A percentile compares a stretch with the other conserved stretches of the same genome.
Conservation (phyloP, 2,113 vertebrate genomes). For the Gymnocephalus cernua region DNA sequence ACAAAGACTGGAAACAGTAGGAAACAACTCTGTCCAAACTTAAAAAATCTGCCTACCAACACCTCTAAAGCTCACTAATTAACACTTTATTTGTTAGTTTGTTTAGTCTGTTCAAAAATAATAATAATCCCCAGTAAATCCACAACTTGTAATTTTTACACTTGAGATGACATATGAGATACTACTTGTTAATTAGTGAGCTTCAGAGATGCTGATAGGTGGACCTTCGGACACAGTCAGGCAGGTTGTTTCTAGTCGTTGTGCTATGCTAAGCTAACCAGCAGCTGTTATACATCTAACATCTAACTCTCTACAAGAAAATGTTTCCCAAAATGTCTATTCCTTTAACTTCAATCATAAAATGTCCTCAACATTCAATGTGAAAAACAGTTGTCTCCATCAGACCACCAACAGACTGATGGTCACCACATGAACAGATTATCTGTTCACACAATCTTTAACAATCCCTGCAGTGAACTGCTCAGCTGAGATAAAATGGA, state of each 20-base stretch:
- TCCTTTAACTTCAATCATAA: conserved; percentile 2
- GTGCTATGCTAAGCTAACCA: background rate
- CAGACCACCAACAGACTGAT: background rate
- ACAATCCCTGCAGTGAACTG: conserved; percentile 18
- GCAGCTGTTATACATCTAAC: background rate
- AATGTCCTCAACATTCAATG: conserved; percentile 29
- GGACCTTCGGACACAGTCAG: background rate
- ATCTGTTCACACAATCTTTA: background rate
- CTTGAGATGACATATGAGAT: background rate
- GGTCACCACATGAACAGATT: conserved; percentile 18
- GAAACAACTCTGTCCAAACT: too few relatives aligned
- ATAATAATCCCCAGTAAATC: too few relatives aligned
- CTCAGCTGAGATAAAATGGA: background rate
- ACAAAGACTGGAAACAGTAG: too few relatives aligned
- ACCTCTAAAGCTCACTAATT: background rate
- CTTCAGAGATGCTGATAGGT: background rate
- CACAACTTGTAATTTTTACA: too few relatives aligned
- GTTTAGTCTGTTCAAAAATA: background rate
- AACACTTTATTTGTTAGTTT: background rate
- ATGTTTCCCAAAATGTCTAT: background rate
- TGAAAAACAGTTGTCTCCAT: background rate
- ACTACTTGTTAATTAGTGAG: background rate
- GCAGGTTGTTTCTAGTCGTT: background rate
- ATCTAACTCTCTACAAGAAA: background rate
- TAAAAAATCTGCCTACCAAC: too few relatives aligned